Percentiles rank a stretch among this genome's conserved stretches.
These are phyloP conservation scores for Pangasianodon gigas DNA, from an alignment of 2,113 vertebrate species.

Conservation along the genomic window DNA sequence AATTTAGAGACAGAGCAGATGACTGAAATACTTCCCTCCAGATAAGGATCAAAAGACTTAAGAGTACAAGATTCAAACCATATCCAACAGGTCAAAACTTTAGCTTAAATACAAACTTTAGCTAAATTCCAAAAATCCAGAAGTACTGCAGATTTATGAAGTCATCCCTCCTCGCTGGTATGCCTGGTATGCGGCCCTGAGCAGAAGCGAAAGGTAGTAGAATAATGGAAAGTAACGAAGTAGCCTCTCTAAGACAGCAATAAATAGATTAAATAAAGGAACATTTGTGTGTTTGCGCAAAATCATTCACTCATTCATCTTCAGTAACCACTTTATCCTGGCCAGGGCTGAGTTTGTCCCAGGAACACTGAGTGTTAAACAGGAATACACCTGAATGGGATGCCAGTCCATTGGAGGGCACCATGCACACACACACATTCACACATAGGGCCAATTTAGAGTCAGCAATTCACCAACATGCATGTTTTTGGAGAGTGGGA, in stretches of 20 bases:
- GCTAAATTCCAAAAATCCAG: conserved; percentile 3
- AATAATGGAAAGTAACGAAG: neutral
- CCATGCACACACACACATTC: neutral
- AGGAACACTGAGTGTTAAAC: neutral
- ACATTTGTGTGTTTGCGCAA: neutral
- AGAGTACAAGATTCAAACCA: neutral
- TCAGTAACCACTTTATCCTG: neutral
- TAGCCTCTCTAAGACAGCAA: neutral
- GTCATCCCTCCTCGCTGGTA: neutral
- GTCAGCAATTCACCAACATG: neutral
- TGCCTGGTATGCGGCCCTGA: neutral
- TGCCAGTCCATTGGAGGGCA: neutral
- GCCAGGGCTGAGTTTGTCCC: neutral
- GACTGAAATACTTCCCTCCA: conserved; percentile 19
- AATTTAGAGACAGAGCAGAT: conserved; percentile 3
- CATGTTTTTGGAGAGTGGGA: neutral
- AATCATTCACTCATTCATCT: neutral
- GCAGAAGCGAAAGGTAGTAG: neutral
- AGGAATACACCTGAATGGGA: neutral
- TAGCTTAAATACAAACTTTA: conserved; percentile 23
- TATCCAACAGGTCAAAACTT: conserved; percentile 28
- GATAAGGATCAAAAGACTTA: conserved; percentile 40
- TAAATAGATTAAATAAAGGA: neutral
- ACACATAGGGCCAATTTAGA: neutral
- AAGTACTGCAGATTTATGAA: neutral